A percentile compares a stretch with the other conserved stretches of the same genome.
These are phyloP conservation scores for Adelphocoris suturalis DNA, from an alignment of 2,888 invertebrate species.

Conservation along the genomic window DNA sequence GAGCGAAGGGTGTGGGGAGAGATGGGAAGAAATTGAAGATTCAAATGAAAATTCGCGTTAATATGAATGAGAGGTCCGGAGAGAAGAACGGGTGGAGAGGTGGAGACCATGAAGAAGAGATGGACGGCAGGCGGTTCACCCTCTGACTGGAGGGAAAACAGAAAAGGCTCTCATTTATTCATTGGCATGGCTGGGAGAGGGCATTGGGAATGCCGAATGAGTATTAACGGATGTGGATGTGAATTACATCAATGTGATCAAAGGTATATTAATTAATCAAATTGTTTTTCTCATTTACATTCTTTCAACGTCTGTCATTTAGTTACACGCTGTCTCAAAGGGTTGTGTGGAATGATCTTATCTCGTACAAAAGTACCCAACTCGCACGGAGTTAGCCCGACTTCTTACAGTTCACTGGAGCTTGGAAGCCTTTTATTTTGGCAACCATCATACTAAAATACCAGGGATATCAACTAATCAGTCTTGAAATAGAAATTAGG, in stretches of 20 bases:
- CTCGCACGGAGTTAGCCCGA: too few species aligned
- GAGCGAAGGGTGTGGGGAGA: background rate
- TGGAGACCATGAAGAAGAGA: background rate
- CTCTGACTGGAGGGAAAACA: conserved; percentile 46
- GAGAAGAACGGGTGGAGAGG: background rate
- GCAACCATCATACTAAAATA: too few species aligned
- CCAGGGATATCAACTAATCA: too few species aligned
- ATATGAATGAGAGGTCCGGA: conserved; percentile 54
- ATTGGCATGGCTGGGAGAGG: conserved; percentile 51
- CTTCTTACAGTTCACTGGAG: too few species aligned
- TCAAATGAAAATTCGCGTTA: conserved; percentile 60
- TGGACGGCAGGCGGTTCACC: conserved; percentile 1
- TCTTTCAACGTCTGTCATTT: background rate
- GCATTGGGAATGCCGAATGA: conserved; percentile 44
- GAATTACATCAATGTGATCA: conserved; percentile 61
- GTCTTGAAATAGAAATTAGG: too few species aligned
- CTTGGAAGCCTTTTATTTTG: too few species aligned
- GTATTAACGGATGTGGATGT: conserved; percentile 60
- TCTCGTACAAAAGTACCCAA: too few species aligned
- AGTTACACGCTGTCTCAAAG: too few species aligned
- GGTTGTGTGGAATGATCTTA: too few species aligned
- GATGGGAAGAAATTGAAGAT: conserved; percentile 51
- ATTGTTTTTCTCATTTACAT: conserved; percentile 16
- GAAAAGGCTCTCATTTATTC: conserved; percentile 57
- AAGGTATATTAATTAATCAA: conserved; percentile 33